phyloP scores from a whole-genome alignment of 35 echinoderm and acorn worm species.

The Apostichopus japonicus region DNA sequence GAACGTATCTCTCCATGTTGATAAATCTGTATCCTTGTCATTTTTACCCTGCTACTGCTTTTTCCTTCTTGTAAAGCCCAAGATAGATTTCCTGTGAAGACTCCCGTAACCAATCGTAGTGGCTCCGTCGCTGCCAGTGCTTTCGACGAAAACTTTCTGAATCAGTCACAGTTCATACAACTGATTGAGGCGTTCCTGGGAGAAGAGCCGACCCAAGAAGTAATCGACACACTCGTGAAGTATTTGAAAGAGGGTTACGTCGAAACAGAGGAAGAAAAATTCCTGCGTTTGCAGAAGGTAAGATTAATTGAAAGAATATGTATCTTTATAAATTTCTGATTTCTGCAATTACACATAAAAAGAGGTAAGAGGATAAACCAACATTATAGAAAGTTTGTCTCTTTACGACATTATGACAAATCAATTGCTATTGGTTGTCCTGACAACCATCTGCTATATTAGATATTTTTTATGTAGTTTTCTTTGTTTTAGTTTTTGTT shows the following conservation, averaged over 20 bases:
- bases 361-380: no score
- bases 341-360: no score
- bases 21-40: no score
- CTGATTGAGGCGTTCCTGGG: conserved; percentile 83
- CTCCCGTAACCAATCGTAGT: conserved; percentile 60
- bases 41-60: not conserved
- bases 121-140: conserved; percentile 85
- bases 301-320: not conserved
- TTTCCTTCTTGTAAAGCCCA: not conserved
- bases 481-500: no score
- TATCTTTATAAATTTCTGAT: no score
- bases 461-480: no score
- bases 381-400: no score
- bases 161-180: conserved; percentile 89
- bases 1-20: no score
- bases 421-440: no score
- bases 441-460: no score
- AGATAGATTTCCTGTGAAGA: conserved; percentile 73
- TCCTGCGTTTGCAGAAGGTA: conserved; percentile 86
- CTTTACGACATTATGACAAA: no score
- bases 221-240: conserved; percentile 65
- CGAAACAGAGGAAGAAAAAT: conserved; percentile 97
- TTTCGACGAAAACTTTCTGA: conserved; percentile 92
- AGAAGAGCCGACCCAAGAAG: conserved; percentile 66
- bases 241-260: conserved; percentile 87